These are phyloP conservation scores for Clytia hemisphaerica DNA, from an alignment of 30 jellyfish, hydroid and myxozoan genomes.

Conservation along the genomic window DNA sequence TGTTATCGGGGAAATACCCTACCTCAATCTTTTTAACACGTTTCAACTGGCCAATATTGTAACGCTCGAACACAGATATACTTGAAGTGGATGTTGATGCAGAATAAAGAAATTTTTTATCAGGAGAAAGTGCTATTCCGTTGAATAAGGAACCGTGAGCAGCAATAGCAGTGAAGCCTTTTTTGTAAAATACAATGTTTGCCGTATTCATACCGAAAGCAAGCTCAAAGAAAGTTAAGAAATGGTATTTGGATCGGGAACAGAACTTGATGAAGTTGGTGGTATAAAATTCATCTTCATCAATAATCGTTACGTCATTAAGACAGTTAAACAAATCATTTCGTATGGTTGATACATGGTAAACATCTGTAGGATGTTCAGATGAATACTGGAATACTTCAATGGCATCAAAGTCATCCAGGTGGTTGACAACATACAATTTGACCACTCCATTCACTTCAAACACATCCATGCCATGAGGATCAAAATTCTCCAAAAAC, in stretches of 20 bases:
- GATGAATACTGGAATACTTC: conserved; percentile 46
- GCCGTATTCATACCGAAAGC: conserved; percentile 30
- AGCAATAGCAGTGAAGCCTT: conserved; percentile 37
- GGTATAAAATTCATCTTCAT: conserved; percentile 45
- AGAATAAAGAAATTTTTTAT: conserved; percentile 37
- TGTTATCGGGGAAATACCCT: conserved; percentile 51
- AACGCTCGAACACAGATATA: conserved; percentile 33
- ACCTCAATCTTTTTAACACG: conserved; percentile 11
- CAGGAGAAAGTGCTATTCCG: conserved; percentile 66
- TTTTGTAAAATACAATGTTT: conserved; percentile 45
- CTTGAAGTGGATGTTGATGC: conserved; percentile 10
- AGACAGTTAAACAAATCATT: conserved; percentile 54
- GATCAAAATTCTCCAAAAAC: conserved; percentile 39
- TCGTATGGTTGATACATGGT: conserved; percentile 45
- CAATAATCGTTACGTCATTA: conserved; percentile 59
- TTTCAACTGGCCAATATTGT: conserved; percentile 19
- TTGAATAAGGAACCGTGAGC: conserved; percentile 35
- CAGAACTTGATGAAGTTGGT: conserved; percentile 60
- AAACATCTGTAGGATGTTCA: conserved; percentile 21
- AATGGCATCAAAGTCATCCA: conserved; percentile 44
- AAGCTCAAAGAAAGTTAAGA: conserved; percentile 4
- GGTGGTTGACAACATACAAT: conserved; percentile 66
- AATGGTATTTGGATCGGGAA: background rate
- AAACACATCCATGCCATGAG: conserved; percentile 80
- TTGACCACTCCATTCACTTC: conserved; percentile 14